Evolutionary conservation across 2,888 invertebrate species (phyloP).

Genomic region (Synanthedon vespiformis): DNA sequence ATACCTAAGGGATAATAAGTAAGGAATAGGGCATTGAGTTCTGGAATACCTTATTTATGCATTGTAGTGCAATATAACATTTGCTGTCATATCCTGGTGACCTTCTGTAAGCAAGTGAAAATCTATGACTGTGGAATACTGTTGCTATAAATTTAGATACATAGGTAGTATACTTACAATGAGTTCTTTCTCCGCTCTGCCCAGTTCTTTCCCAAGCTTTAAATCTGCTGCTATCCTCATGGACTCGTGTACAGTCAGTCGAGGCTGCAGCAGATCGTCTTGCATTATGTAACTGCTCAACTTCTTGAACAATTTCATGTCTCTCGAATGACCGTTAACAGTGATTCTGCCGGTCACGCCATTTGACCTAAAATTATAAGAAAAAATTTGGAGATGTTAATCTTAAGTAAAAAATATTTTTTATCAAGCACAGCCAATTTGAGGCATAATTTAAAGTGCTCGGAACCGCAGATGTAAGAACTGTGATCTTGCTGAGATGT

Average conservation of each 20-base stretch:
- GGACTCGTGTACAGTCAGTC: slow-evolving; percentile 79
- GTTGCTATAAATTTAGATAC: too few species aligned
- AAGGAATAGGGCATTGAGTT: too few species aligned
- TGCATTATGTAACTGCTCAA: slow-evolving; percentile 87
- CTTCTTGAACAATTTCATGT: slow-evolving; percentile 78
- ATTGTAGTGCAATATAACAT: too few species aligned
- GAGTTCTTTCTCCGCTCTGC: slow-evolving; percentile 69
- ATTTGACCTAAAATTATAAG: slow-evolving; percentile 46
- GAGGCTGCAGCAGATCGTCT: slow-evolving; percentile 77
- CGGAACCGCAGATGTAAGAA: too few species aligned
- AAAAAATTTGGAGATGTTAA: neutral
- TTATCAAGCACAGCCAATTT: neutral
- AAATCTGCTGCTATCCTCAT: slow-evolving; percentile 81
- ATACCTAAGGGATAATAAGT: too few species aligned
- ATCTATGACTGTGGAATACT: too few species aligned
- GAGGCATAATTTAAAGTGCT: too few species aligned
- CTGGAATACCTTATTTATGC: too few species aligned
- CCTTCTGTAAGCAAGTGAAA: too few species aligned
- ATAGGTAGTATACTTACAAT: slow-evolving; percentile 70
- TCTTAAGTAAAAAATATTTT: neutral
- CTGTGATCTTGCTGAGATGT: too few species aligned
- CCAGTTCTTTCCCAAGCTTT: slow-evolving; percentile 74
- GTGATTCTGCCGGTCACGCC: slow-evolving; percentile 76
- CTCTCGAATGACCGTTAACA: slow-evolving; percentile 76
- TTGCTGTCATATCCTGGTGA: too few species aligned